These are phyloP conservation scores for Podarcis siculus DNA, from an alignment of 2,797 vertebrate genomes.

Conservation along the genomic window DNA sequence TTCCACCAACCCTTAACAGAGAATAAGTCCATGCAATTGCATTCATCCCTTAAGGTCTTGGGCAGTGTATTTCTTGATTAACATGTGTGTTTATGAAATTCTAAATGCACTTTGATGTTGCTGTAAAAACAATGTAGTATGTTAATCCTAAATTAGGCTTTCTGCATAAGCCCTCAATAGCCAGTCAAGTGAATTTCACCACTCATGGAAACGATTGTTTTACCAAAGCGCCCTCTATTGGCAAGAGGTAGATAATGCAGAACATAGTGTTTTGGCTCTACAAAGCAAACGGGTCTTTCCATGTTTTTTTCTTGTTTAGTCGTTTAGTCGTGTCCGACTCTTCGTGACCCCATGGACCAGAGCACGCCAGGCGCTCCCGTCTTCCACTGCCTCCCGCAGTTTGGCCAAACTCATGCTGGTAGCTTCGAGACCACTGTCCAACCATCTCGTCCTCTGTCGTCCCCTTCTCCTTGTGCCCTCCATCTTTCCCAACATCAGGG, in stretches of 20 bases:
- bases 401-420: no score
- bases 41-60: background rate
- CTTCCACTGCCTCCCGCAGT: no score
- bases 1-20: background rate
- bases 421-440: no score
- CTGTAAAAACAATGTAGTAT: background rate
- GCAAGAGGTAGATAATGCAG: background rate
- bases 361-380: no score
- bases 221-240: slow-evolving; percentile 16
- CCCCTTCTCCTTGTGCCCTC: no score
- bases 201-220: background rate
- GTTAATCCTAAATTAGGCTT: background rate
- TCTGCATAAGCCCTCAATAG: background rate
- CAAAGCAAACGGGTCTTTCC: background rate
- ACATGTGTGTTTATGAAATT: background rate
- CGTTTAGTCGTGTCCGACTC: no score
- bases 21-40: background rate
- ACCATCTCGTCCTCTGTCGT: no score
- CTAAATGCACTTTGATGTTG: background rate
- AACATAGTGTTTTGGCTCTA: background rate
- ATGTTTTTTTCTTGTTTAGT: no score
- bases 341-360: no score
- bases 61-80: background rate
- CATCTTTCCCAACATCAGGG: no score
- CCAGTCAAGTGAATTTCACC: background rate